Percentiles rank a stretch among this genome's conserved stretches.
phyloP scores from a whole-genome alignment of 2,888 invertebrate genomes.

The Heliconius cydno region DNA sequence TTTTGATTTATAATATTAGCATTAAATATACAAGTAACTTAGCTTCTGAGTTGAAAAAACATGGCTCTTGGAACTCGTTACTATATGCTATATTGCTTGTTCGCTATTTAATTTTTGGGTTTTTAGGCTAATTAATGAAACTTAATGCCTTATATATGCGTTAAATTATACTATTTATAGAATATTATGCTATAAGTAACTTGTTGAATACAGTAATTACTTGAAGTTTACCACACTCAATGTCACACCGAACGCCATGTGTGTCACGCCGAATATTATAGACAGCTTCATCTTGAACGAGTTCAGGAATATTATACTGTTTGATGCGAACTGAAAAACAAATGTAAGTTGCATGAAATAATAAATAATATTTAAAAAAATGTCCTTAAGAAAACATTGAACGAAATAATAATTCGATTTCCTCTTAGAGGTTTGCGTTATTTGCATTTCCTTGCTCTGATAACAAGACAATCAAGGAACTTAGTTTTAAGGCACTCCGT shows the following conservation, averaged over 20 bases:
- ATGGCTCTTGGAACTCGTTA: neutral
- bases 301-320: constrained; percentile 88
- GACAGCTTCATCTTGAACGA: constrained; percentile 91
- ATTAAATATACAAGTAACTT: neutral
- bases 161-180: no score
- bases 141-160: no score
- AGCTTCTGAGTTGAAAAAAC: neutral
- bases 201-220: constrained; percentile 83
- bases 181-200: constrained; percentile 50
- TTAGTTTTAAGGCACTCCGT: no score
- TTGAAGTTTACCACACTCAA: constrained; percentile 85
- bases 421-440: no score
- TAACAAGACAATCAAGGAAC: no score
- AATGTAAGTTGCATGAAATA: constrained; percentile 20
- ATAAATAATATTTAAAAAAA: neutral
- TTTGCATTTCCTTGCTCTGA: no score
- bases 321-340: constrained; percentile 78
- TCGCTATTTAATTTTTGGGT: no score
- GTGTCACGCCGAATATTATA: constrained; percentile 87
- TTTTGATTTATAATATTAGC: no score
- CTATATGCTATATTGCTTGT: neutral
- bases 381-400: no score
- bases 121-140: no score
- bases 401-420: no score
- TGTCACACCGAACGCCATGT: constrained; percentile 89